These are phyloP conservation scores for Campoplex capitator DNA, from an alignment of 2,888 invertebrate genomes.

Conservation along the genomic window DNA sequence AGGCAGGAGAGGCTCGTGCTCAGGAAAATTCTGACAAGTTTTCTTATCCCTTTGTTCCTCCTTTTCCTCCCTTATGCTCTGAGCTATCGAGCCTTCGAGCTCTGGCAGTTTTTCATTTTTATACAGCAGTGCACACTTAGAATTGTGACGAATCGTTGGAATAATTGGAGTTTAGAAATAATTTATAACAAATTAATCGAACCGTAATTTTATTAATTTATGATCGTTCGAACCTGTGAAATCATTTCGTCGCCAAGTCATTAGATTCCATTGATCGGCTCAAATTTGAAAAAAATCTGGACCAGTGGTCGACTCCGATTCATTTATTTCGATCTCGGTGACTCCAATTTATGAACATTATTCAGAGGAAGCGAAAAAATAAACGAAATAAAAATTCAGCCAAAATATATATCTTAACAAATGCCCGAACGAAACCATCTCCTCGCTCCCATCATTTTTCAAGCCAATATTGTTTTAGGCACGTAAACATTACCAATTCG, in stretches of 20 bases:
- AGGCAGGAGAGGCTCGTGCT: conserved; percentile 32
- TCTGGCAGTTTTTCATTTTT: not conserved
- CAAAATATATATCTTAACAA: conserved; percentile 79
- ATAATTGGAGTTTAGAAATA: not conserved
- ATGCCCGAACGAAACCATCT: conserved; percentile 66
- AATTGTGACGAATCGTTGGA: not conserved
- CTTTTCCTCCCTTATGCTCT: conserved; percentile 3
- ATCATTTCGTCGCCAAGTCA: too few species aligned
- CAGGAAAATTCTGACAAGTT: conserved; percentile 22
- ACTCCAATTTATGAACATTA: too few species aligned
- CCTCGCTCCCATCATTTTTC: conserved; percentile 63
- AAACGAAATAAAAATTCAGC: conserved; percentile 67
- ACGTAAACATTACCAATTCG: conserved; percentile 8
- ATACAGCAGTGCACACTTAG: not conserved
- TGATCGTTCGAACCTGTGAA: too few species aligned
- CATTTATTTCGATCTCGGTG: too few species aligned
- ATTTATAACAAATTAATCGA: too few species aligned
- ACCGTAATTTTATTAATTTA: too few species aligned
- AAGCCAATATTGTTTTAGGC: conserved; percentile 81
- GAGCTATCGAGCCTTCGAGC: conserved; percentile 2
- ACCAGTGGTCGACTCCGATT: too few species aligned
- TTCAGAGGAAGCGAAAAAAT: not conserved
- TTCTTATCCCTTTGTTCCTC: conserved; percentile 26
- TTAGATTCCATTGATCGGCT: too few species aligned
- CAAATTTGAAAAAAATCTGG: too few species aligned